phyloP scores from a whole-genome alignment of 2,888 invertebrate genomes.

The Odontocerum albicorne region DNA sequence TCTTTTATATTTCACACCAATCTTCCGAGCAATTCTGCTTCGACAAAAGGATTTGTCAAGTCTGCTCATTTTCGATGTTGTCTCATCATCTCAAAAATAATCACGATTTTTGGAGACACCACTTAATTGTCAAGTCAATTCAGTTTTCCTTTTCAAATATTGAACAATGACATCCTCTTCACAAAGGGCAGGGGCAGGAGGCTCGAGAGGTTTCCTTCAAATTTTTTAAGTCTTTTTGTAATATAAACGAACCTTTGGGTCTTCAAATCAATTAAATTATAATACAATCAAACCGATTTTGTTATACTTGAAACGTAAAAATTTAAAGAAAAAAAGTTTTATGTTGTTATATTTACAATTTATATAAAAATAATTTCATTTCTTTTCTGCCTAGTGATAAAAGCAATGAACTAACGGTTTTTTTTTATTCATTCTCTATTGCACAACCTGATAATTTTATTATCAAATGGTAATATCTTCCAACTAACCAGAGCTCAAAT shows the following conservation, averaged over 20 bases:
- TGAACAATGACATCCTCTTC: constrained; percentile 9
- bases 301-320: background rate
- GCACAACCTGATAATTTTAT: too few relatives aligned
- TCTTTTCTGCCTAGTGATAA: background rate
- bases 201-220: constrained; percentile 4
- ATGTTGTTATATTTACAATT: too few relatives aligned
- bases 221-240: constrained; percentile 28
- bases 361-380: background rate
- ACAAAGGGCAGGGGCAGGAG: background rate
- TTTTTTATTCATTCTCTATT: too few relatives aligned
- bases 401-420: background rate
- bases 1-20: too few relatives aligned
- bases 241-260: constrained; percentile 23
- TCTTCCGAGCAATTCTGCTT: too few relatives aligned
- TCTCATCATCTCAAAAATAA: constrained; percentile 2
- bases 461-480: too few relatives aligned
- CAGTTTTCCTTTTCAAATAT: constrained; percentile 17
- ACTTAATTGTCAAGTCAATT: constrained; percentile 9
- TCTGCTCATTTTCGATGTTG: too few relatives aligned
- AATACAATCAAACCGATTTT: background rate
- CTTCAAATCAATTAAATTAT: constrained; percentile 25
- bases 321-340: too few relatives aligned
- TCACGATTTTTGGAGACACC: constrained; percentile 7
- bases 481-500: too few relatives aligned
- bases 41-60: too few relatives aligned